phyloP scores from a whole-genome alignment of 1,140 invertebrate species.

The Caenorhabditis latens region DNA sequence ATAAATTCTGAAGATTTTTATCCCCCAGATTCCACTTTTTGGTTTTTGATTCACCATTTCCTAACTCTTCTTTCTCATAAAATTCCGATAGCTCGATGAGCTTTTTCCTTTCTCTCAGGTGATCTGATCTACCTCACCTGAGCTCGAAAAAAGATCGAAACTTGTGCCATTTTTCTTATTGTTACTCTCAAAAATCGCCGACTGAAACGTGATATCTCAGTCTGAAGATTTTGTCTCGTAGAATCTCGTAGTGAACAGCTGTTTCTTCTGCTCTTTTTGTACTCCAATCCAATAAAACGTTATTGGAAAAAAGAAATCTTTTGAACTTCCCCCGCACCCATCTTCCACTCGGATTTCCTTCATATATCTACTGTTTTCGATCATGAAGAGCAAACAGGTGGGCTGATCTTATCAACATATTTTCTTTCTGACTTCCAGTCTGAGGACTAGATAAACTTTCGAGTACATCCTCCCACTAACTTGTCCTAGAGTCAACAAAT shows the following conservation, averaged over 20 bases:
- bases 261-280: conserved; percentile 26
- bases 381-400: conserved; percentile 2
- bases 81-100: not conserved
- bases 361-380: not conserved
- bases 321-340: not conserved
- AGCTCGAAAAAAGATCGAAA: not conserved
- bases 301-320: not conserved
- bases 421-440: not conserved
- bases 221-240: not conserved
- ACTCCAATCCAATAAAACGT: conserved; percentile 41
- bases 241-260: not conserved
- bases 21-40: not conserved
- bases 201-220: conserved; percentile 34
- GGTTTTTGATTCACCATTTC: not conserved
- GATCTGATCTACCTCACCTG: not conserved
- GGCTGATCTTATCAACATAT: not conserved
- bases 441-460: not conserved
- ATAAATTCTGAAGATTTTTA: too few species aligned
- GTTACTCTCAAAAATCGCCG: not conserved
- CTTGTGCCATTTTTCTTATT: not conserved
- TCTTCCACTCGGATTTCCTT: not conserved
- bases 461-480: not conserved
- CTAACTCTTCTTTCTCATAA: not conserved
- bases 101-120: not conserved
- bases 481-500: not conserved